Evolutionary conservation across 2,113 vertebrate species (phyloP).

Genomic region (Python bivittatus): DNA sequence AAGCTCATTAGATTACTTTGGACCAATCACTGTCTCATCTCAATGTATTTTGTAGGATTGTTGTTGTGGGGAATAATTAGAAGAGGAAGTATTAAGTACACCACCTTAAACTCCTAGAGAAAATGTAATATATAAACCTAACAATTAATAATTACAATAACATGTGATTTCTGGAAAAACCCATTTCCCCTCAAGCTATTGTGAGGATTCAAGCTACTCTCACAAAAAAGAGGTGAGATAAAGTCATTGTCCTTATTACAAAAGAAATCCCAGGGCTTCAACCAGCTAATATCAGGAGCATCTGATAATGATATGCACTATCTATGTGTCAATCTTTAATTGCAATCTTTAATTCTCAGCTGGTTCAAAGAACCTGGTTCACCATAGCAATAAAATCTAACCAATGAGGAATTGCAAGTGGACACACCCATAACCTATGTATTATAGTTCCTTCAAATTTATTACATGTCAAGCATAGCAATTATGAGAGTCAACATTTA

Average conservation of each 20-base stretch:
- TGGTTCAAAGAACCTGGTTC: background rate
- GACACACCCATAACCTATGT: background rate
- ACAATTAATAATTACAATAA: constrained; percentile 18
- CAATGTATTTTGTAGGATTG: background rate
- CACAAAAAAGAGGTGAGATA: background rate
- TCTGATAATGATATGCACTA: background rate
- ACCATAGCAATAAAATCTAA: background rate
- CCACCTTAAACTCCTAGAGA: background rate
- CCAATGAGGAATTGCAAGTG: background rate
- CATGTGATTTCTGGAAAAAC: background rate
- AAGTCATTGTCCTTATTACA: background rate
- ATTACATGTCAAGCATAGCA: background rate
- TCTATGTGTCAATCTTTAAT: background rate
- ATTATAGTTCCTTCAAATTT: background rate
- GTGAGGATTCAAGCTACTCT: background rate
- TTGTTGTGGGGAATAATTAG: background rate
- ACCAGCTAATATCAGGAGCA: background rate
- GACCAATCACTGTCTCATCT: background rate
- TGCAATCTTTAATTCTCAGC: background rate
- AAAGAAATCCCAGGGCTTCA: background rate
- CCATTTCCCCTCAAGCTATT: background rate
- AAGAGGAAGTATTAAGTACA: background rate
- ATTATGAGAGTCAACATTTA: background rate
- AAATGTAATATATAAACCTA: background rate
- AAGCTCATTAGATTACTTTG: background rate